phyloP scores from a whole-genome alignment of 2,888 invertebrate genomes.

The Deilephila elpenor region DNA sequence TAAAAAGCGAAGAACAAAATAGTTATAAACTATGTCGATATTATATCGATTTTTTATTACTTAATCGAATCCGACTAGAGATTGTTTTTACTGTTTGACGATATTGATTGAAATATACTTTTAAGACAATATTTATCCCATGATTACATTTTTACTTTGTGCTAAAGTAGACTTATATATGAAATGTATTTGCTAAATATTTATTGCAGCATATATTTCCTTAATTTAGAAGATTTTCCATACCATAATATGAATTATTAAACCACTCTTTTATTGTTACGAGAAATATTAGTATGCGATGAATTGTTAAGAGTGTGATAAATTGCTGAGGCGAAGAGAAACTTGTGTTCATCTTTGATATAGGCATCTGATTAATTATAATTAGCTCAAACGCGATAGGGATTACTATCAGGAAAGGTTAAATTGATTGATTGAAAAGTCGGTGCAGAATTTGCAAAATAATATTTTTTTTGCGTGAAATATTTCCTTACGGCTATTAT shows the following conservation, averaged over 20 bases:
- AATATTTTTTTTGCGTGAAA: too few relatives aligned
- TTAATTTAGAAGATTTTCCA: too few relatives aligned
- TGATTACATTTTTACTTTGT: background rate
- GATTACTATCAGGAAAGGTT: background rate
- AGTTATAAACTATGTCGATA: background rate
- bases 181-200: background rate
- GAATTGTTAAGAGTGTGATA: background rate
- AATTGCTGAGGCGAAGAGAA: background rate
- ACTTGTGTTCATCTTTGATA: background rate
- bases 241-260: background rate
- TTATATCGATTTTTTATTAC: background rate
- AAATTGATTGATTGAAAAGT: background rate
- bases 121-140: background rate
- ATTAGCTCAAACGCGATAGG: background rate
- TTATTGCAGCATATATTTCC: background rate
- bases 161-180: background rate
- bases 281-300: background rate
- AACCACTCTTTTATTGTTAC: background rate
- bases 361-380: background rate
- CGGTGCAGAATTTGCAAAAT: too few relatives aligned
- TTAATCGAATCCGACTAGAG: background rate
- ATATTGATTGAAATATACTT: background rate
- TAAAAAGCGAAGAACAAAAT: background rate
- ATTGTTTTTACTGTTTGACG: background rate
- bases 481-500: too few relatives aligned